Base-by-base conservation (phyloP, 2,888 invertebrate genomes). In the Sphaerophoria taeniata region DNA sequence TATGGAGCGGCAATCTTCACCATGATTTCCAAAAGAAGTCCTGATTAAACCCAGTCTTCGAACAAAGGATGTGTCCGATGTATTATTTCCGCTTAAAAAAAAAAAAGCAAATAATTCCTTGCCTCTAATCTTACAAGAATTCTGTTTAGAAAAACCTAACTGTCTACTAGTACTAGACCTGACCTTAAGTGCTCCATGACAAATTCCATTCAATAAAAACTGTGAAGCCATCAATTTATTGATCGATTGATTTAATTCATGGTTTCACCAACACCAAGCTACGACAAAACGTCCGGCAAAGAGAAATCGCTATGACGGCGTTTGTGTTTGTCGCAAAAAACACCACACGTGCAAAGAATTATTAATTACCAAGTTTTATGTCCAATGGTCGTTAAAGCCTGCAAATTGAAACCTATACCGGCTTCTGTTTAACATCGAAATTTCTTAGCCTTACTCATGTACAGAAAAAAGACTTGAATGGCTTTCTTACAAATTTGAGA, bases 311-410 rank as follows among this genome's bases (percentile, higher is more conserved):
- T 24, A 24, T 24, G 24, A 24, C 24, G 60, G 56, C 63, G 45
- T 72, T 83, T 24, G 1, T 72, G 63, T 69, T 74, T 78, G 55
- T 70, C 78, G 69, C 65, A 69, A 51, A 49, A 16, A n/a, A 39
- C 31, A 36, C 9, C 7, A 34, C 60, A 74, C 82, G 82, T 78
- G 82, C 73, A 70, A 4, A 12, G 78, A 55, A 78, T 83, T 72
- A 39, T 47, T 72, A 75, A 70, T 63, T 61, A 49, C 0, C 39
- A 51, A 47, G 9, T 6, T 2, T 4, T 24, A 16, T 3, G 6
- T 45, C 12, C 34, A 43, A 5, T 67, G 39, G 53, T 39, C 5
- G 14, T 11, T 11, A 12, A 1, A 12, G 5, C 14, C 11, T 31
- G n/a, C 24, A 24, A 24, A 24, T 24, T 24, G 2, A 24, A 24